Percentiles rank a stretch among this genome's conserved stretches.
Conservation (phyloP, 2,888 invertebrate species). For the Bursaphelenchus okinawaensis region DNA sequence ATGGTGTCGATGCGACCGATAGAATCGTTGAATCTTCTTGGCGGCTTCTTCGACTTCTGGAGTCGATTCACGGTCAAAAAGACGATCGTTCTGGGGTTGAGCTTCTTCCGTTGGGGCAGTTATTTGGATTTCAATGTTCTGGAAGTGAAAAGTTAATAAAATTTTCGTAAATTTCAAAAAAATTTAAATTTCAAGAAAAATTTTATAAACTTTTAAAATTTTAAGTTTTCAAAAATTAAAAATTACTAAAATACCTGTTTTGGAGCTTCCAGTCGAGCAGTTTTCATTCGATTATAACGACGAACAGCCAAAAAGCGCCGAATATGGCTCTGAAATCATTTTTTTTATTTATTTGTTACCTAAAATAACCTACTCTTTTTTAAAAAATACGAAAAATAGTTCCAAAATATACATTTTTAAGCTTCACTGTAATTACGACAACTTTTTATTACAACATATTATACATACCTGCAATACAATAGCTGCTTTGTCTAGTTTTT, state of each 20-base stretch:
- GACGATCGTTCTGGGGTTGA: background rate
- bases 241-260: background rate
- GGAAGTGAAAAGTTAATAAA: background rate
- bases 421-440: too few relatives aligned
- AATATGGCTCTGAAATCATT: conserved; percentile 1
- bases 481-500: conserved; percentile 2
- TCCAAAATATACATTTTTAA: too few relatives aligned
- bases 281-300: conserved; percentile 12
- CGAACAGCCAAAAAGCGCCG: conserved; percentile 10
- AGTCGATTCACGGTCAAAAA: too few relatives aligned
- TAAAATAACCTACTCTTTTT: too few relatives aligned
- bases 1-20: background rate
- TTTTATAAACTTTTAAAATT: background rate
- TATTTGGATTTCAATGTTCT: background rate
- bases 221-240: background rate
- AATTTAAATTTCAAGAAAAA: background rate
- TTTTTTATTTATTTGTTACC: too few relatives aligned
- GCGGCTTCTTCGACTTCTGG: background rate
- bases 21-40: background rate
- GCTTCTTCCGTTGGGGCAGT: background rate
- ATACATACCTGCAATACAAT: conserved; percentile 3
- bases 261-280: conserved; percentile 1
- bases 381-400: too few relatives aligned
- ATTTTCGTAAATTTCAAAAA: too few relatives aligned
- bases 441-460: too few relatives aligned